Evolutionary conservation across 2,113 vertebrate species (phyloP), one percentile per base, ranked within the genome.

Genomic region (Parus major): DNA sequence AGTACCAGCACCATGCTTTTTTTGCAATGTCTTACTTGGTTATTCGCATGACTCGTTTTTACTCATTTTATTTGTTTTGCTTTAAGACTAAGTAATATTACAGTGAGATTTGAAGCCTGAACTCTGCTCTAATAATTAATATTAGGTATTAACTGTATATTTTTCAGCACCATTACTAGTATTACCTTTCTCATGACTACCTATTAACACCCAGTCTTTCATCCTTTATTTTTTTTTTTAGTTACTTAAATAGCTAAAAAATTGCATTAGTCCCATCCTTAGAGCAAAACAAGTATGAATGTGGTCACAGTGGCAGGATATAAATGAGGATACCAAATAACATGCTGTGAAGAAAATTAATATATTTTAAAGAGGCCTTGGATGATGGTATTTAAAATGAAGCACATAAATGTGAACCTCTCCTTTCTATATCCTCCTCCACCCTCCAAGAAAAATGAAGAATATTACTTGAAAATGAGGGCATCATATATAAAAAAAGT

Each of bases 1-100:
- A 65, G 9, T 14, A 66, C 18, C 9, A 63, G 5, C 9, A 53
- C 3, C 0, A 0, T 56, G 5, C 0, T 53, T 76, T 86, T 86
- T 56, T 65, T 44, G 27, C 9, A 25, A 1, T 46, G 2, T n/a
- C 7, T 68, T 41, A 20, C 82, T 92, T 69, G 22, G 7, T 56
- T 91, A 49, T 78, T 93, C 73, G 27, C 3, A 17, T 47, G 15
- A 53, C 31, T 44, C 7, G 6, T 24, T 70, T 80, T 86, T 59
- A 29, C 3, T 7, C 2, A 14, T 39, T 85, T 16, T 36, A 33
- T 56, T 76, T 82, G 15, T 82, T 85, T 87, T 82, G 1, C 22
- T 81, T 84, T 53, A 79, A 73, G 23, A 31, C 7, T 23, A 83
- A 76, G 12, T 75, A 76, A 66, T 65, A 63, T 35, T 41, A 18